phyloP scores from a whole-genome alignment of 2,113 vertebrate species.

The Tychaedon coryphoeus region DNA sequence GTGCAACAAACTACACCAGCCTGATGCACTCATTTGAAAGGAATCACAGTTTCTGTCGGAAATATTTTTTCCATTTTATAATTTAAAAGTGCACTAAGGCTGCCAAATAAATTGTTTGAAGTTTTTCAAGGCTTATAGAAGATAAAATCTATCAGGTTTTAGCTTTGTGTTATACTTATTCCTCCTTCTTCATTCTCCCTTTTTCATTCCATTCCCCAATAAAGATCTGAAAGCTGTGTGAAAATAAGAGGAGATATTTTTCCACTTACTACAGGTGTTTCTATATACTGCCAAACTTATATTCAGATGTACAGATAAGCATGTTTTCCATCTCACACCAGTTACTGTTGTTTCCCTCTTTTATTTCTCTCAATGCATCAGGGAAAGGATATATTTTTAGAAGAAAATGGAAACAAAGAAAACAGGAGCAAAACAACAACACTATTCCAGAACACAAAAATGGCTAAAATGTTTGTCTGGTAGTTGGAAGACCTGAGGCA shows the following conservation, averaged over 20 bases:
- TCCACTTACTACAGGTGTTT: not conserved
- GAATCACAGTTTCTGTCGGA: not conserved
- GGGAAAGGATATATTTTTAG: not conserved
- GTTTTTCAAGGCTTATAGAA: not conserved
- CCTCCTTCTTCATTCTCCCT: not conserved
- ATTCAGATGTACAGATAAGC: not conserved
- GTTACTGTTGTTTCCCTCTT: not conserved
- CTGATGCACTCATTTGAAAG: not conserved
- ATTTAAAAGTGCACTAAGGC: not conserved
- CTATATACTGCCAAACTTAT: not conserved
- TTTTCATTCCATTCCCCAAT: not conserved
- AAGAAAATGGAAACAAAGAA: not conserved
- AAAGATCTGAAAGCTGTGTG: not conserved
- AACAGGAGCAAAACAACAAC: not conserved
- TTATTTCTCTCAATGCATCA: not conserved
- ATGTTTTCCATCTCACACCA: not conserved
- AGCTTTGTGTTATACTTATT: not conserved
- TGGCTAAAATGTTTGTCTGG: not conserved
- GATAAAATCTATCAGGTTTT: not conserved
- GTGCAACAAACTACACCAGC: not conserved
- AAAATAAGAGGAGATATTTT: not conserved
- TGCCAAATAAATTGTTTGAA: not conserved
- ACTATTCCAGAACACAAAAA: not conserved
- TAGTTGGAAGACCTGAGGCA: not conserved
- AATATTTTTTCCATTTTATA: not conserved